Percentiles rank a stretch among this genome's conserved stretches.
phyloP scores from a whole-genome alignment of 2,797 vertebrate species.

The Sternarchorhynchus goeldii region DNA sequence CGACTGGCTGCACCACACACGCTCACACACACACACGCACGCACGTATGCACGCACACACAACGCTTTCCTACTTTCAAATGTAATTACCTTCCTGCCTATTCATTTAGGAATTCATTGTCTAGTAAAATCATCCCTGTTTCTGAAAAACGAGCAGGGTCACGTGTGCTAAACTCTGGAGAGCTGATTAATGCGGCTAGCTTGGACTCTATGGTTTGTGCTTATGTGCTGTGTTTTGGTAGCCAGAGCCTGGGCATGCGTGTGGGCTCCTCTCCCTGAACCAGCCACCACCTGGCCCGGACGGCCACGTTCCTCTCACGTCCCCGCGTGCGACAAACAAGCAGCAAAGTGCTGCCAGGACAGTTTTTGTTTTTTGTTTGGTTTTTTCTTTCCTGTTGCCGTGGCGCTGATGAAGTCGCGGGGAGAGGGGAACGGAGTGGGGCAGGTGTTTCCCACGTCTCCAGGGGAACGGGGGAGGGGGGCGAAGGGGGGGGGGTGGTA shows the following conservation, averaged over 20 bases:
- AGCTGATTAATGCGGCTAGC: constrained; percentile 40
- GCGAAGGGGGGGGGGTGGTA: too few species aligned
- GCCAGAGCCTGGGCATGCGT: constrained; percentile 58
- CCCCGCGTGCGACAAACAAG: constrained; percentile 78
- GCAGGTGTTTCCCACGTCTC: constrained; percentile 83
- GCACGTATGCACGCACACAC: too few species aligned
- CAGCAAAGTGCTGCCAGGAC: constrained; percentile 83
- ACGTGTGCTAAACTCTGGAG: constrained; percentile 45
- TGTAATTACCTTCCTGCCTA: constrained; percentile 62
- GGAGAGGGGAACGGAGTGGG: constrained; percentile 69
- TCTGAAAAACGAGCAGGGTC: constrained; percentile 48
- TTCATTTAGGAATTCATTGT: constrained; percentile 55
- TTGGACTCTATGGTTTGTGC: constrained; percentile 38
- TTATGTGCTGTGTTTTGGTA: constrained; percentile 39
- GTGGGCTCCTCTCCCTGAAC: constrained; percentile 70
- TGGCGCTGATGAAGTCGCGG: constrained; percentile 76
- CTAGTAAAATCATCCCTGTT: constrained; percentile 50
- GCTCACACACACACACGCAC: constrained; percentile 66
- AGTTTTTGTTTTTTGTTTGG: constrained; percentile 79
- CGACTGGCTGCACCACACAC: constrained; percentile 73
- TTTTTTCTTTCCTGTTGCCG: constrained; percentile 66
- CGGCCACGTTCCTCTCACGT: constrained; percentile 71
- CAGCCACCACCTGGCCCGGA: constrained; percentile 58
- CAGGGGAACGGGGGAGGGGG: constrained; percentile 64
- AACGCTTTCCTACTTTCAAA: constrained; percentile 61